A percentile compares a stretch with the other conserved stretches of the same genome.
These are phyloP conservation scores for Xyrauchen texanus DNA, from an alignment of 2,113 vertebrate genomes.

Conservation along the genomic window DNA sequence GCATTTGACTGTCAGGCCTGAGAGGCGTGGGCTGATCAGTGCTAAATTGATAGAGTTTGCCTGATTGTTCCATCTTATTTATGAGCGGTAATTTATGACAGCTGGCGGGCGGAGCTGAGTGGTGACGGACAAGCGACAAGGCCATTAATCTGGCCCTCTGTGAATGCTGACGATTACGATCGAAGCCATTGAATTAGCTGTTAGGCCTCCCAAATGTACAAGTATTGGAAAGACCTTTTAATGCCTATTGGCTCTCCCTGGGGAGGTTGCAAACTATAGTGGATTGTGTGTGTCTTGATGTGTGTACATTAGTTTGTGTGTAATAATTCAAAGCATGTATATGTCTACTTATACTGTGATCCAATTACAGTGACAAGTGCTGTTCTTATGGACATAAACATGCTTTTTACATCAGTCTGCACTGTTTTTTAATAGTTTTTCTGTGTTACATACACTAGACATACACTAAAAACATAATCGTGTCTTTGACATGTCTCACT, in stretches of 20 bases:
- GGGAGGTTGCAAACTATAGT: slow-evolving; percentile 79
- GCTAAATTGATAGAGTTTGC: slow-evolving; percentile 93
- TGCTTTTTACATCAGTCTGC: no score
- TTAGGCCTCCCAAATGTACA: slow-evolving; percentile 83
- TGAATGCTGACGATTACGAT: slow-evolving; percentile 89
- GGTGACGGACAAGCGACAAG: slow-evolving; percentile 81
- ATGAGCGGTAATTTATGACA: slow-evolving; percentile 98
- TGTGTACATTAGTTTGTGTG: neutral
- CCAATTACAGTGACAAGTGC: no score
- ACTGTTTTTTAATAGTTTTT: no score
- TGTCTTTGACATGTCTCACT: no score
- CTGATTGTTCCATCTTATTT: slow-evolving; percentile 98
- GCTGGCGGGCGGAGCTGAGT: slow-evolving; percentile 86
- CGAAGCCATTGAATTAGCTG: slow-evolving; percentile 97
- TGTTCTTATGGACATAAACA: no score
- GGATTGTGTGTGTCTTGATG: slow-evolving; percentile 48
- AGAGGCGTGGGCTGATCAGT: slow-evolving; percentile 78
- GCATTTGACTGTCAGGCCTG: slow-evolving; percentile 75
- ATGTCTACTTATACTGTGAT: neutral
- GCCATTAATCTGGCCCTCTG: slow-evolving; percentile 90
- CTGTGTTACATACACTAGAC: no score
- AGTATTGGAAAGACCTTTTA: slow-evolving; percentile 97
- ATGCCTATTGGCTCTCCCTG: slow-evolving; percentile 88
- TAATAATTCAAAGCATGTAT: neutral
- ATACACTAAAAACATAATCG: no score